Conservation (phyloP, 2,113 vertebrate species). For the Euleptes europaea region DNA sequence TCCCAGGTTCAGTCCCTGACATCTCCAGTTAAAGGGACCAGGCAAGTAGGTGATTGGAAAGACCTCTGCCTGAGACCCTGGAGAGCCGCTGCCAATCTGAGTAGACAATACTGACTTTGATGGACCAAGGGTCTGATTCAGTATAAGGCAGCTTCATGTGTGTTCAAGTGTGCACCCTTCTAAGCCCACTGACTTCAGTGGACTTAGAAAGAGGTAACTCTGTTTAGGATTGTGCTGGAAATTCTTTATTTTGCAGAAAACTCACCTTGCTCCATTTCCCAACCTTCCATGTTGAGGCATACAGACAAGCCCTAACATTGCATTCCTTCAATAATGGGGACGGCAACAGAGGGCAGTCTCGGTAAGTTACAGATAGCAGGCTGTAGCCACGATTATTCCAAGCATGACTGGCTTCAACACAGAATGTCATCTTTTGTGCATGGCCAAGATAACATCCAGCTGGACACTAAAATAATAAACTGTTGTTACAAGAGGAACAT, state of each 20-base stretch:
- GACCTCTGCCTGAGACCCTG: no score
- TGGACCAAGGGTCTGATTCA: no score
- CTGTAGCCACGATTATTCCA: constrained; percentile 42
- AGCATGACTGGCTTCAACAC: constrained; percentile 68
- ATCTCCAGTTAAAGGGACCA: no score
- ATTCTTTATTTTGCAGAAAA: neutral
- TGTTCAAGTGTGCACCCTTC: no score
- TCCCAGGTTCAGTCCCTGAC: no score
- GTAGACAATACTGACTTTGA: no score
- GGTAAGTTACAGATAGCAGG: constrained; percentile 58
- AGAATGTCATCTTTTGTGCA: constrained; percentile 81
- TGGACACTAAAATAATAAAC: constrained; percentile 80
- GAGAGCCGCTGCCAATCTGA: no score
- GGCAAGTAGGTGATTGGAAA: no score
- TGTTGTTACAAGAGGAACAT: neutral
- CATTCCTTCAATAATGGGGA: constrained; percentile 76
- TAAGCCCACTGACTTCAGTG: no score
- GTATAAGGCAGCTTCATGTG: no score
- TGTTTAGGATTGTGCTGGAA: no score
- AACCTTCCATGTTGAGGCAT: constrained; percentile 82
- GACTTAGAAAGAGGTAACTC: no score
- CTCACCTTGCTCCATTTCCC: constrained; percentile 88
- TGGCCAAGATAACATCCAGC: constrained; percentile 80
- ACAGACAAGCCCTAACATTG: constrained; percentile 76
- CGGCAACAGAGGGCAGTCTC: constrained; percentile 74